These are phyloP conservation scores for Amphilophus citrinellus DNA, from an alignment of 2,113 vertebrate genomes.

Conservation along the genomic window DNA sequence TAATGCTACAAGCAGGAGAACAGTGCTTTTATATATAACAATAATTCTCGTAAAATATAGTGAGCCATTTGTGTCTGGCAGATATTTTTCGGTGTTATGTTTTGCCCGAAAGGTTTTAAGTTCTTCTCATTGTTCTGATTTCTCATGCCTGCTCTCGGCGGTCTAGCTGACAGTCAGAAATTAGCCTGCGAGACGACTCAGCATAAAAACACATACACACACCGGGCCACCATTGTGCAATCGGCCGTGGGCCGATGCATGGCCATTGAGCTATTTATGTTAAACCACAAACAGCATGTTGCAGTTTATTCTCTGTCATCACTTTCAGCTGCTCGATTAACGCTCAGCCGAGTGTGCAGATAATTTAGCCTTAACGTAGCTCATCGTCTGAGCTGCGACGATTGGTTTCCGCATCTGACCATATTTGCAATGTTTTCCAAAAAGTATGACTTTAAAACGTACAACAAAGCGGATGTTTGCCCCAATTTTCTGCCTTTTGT, in stretches of 20 bases:
- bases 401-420: background rate
- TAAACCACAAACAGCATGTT: background rate
- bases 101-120: background rate
- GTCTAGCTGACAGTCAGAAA: conserved; percentile 54
- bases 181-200: conserved; percentile 75
- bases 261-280: conserved; percentile 1
- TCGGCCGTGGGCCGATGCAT: conserved; percentile 18
- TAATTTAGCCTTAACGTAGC: conserved; percentile 6
- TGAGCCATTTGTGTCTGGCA: accelerated
- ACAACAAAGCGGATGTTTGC: background rate
- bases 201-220: conserved; percentile 53
- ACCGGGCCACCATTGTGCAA: conserved; percentile 75
- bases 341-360: background rate
- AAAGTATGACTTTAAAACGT: background rate
- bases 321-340: background rate
- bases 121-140: background rate
- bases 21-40: background rate
- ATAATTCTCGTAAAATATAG: background rate
- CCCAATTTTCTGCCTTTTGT: background rate
- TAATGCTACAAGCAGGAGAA: background rate
- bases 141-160: background rate
- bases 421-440: background rate
- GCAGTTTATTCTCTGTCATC: background rate
- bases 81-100: background rate
- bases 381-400: background rate